phyloP scores from a whole-genome alignment of 2,797 vertebrate genomes.

The Galagoides demidoff region DNA sequence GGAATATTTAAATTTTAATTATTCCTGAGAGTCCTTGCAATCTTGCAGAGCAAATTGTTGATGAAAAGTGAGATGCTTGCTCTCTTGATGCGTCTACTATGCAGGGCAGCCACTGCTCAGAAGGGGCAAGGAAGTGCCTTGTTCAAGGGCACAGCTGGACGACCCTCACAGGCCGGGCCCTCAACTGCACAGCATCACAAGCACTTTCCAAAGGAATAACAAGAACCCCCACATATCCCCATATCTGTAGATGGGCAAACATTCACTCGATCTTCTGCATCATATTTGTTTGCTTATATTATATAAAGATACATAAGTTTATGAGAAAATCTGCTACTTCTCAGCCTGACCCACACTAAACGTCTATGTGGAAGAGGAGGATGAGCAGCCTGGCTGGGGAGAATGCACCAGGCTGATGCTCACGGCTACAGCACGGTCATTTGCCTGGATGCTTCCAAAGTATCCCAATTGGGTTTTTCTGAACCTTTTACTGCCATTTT shows the following conservation, averaged over 20 bases:
- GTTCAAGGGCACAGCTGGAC: not conserved
- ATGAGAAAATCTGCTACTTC: not conserved
- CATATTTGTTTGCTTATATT: not conserved
- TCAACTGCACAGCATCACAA: not conserved
- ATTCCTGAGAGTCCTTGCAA: not conserved
- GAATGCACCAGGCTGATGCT: not conserved
- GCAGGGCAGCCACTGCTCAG: not conserved
- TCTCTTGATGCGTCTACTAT: not conserved
- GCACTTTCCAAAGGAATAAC: not conserved
- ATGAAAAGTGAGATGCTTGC: not conserved
- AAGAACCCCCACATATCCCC: not conserved
- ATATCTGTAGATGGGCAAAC: not conserved
- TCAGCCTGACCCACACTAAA: not conserved
- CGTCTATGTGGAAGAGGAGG: not conserved
- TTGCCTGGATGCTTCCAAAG: not conserved
- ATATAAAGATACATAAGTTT: not conserved
- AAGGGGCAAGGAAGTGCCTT: constrained; percentile 4
- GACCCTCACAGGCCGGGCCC: not conserved
- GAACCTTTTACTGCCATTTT: not conserved
- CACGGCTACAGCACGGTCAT: not conserved
- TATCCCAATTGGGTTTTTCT: not conserved
- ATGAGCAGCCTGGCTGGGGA: not conserved
- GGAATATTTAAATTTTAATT: not conserved
- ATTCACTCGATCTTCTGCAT: not conserved
- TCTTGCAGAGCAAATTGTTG: not conserved